Percentiles rank a stretch among this genome's conserved stretches.
phyloP scores from a whole-genome alignment of 2,113 vertebrate species.

The Siphamia tubifer region DNA sequence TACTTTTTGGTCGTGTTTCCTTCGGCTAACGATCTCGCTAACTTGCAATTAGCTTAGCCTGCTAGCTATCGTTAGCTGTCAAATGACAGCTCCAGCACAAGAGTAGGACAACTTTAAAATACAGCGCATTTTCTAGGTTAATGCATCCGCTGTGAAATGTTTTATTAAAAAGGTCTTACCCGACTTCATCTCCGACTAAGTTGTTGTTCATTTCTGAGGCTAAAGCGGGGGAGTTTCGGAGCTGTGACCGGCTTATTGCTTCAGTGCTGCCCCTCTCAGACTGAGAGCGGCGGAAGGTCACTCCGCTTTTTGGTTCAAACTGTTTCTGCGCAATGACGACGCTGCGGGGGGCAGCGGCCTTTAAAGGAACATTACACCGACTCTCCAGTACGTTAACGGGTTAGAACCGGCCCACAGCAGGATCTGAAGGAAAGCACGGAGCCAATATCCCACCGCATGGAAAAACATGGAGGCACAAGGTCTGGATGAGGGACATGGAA shows the following conservation, averaged over 20 bases:
- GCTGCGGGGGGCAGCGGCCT: slow-evolving; percentile 68
- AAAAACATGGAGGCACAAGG: no score
- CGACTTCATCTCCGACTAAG: slow-evolving; percentile 93
- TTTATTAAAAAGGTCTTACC: slow-evolving; percentile 79
- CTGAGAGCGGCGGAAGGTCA: slow-evolving; percentile 84
- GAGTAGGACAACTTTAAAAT: slow-evolving; percentile 13
- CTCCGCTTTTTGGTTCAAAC: slow-evolving; percentile 87
- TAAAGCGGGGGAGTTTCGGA: slow-evolving; percentile 60
- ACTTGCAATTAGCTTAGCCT: slow-evolving; percentile 62
- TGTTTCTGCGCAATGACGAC: slow-evolving; percentile 86
- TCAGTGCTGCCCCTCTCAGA: slow-evolving; percentile 75
- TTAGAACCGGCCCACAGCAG: not conserved
- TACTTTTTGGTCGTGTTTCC: slow-evolving; percentile 54
- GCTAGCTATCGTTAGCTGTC: slow-evolving; percentile 60
- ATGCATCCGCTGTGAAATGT: not conserved
- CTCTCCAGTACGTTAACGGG: not conserved
- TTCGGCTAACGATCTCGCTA: slow-evolving; percentile 48
- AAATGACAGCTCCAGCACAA: slow-evolving; percentile 50
- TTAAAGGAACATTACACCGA: slow-evolving; percentile 69
- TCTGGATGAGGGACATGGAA: no score
- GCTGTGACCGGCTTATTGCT: slow-evolving; percentile 66
- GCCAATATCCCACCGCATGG: no score
- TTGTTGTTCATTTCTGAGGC: slow-evolving; percentile 90
- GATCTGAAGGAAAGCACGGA: not conserved
- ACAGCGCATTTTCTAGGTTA: not conserved